Conservation (phyloP, 2,113 vertebrate species). For the Brachirus orientalis region DNA sequence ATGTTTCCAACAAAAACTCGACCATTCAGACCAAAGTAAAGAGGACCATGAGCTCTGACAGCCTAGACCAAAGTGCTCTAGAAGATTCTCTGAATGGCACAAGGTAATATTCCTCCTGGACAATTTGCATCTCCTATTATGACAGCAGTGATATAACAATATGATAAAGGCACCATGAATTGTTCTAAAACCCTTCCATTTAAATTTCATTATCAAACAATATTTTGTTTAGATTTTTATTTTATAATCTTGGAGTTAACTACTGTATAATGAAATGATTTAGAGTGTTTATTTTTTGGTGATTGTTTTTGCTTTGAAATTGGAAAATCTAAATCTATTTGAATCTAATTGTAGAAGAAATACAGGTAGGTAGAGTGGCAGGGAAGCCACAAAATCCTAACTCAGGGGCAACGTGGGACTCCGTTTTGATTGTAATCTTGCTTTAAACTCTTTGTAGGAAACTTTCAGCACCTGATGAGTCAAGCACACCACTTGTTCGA, state of each 20-base stretch:
- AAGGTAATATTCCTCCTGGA: conserved; percentile 75
- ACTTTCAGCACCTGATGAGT: conserved; percentile 71
- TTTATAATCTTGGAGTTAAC: no score
- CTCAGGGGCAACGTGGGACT: neutral
- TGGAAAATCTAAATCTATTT: no score
- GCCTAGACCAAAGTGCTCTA: conserved; percentile 84
- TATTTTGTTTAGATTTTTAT: no score
- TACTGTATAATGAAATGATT: no score
- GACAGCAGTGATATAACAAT: no score
- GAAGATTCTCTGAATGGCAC: conserved; percentile 82
- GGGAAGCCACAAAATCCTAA: neutral
- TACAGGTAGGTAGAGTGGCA: no score
- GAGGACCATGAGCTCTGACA: conserved; percentile 84
- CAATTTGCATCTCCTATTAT: neutral
- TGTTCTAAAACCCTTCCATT: no score
- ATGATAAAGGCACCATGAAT: no score
- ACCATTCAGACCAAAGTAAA: conserved; percentile 46
- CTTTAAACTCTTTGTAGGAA: conserved; percentile 71
- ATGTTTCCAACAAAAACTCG: conserved; percentile 3
- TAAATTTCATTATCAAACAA: no score
- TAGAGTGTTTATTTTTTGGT: no score
- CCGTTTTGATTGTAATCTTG: neutral
- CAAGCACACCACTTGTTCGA: conserved; percentile 73
- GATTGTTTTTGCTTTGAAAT: no score
- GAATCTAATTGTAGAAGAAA: neutral